Base-by-base conservation (phyloP, 2,113 vertebrate genomes). In the Dipodomys spectabilis region DNA sequence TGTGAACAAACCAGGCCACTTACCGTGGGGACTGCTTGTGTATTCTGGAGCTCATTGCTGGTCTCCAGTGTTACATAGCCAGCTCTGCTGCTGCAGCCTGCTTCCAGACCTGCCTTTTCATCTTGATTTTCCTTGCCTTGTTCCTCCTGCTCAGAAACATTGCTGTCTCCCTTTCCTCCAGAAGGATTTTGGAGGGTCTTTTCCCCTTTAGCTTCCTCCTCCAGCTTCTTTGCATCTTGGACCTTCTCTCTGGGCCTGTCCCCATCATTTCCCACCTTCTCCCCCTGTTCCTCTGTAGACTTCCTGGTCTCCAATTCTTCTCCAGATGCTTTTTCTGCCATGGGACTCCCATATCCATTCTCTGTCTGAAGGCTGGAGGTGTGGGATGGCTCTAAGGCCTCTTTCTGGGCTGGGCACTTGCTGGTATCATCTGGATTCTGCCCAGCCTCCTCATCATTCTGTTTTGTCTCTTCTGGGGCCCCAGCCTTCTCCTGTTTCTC, bases 401-500 rank as follows among this genome's bases (percentile, higher is more conserved):
- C 90, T 45, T 96, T 84, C 27, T 15, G 80, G 9, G 30, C 39
- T 3, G n/a, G 45, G 20, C 3, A 20, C 71, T 32, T 75, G 25
- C 35, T 4, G 6, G 7, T 74, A 20, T 64, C 82, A 16, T 28
- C 69, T 7, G 82, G 45, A 32, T 23, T 53, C 53, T 20, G 32
- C 7, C 1, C 4, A 1, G 67, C 65, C 87, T 88, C 39, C 67
- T 32, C 57, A 0, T 32, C 57, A 0, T 20, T 32, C 1, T 71
- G 73, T 80, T 12, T 86, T 4, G 2, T 72, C 90, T 96, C 90
- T n/a, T 92, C 95, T 32, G 28, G 0, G 4, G 87, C 86, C 22
- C 73, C 83, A 81, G 10, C 94, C 28, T 6, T 68, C 57, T 96
- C 97, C 53, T 72, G 96, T 77, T 88, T 95, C 89, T 97, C 97